Base-by-base conservation (phyloP, 2,113 vertebrate genomes). In the Ictidomys tridecemlineatus region DNA sequence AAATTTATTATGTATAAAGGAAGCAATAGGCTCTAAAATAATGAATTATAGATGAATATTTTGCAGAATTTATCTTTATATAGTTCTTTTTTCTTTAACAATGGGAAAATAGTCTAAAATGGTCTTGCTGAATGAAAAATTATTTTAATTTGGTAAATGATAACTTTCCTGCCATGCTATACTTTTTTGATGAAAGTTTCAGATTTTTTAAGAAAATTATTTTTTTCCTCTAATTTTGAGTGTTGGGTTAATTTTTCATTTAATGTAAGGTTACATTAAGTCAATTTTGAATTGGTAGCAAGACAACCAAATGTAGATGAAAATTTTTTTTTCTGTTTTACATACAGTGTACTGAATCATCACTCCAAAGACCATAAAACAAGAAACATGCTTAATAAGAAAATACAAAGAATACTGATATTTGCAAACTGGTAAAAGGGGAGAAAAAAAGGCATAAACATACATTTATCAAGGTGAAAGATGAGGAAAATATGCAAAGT, bases 41-140 rank as follows among this genome's bases (percentile, higher is more conserved):
- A 80, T 83, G 34, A 84, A 63, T 72, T 87, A 76, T 69, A 86
- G 63, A 74, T 11, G 58, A 91, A 18, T 87, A 58, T 78, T 95
- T 87, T 86, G 30, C 85, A 97, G 37, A 97, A 76, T 28, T 80
- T 89, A 87, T 61, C 45, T 87, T 93, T 39, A 2, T 48, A 45
- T 78, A 80, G 70, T 82, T 93, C 37, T 72, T 92, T 93, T 80
- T 74, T 48, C 42, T 95, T 91, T 95, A 51, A 95, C 94, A 70
- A 69, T 76, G 24, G 91, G 87, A 85, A 93, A 93, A 89, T 91
- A 70, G 30, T 89, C 45, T 95, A 82, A 93, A 96, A 85, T 91
- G 65, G 45, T 69, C 39, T 94, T 51, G 5, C n/a, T 82, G 45
- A 93, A 94, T 56, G 93, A 84, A 91, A 95, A 97, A 88, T 85